A percentile compares a stretch with the other conserved stretches of the same genome.
These are phyloP conservation scores for Eudasyphora cyanicolor DNA, from an alignment of 2,888 invertebrate species.

Conservation along the genomic window DNA sequence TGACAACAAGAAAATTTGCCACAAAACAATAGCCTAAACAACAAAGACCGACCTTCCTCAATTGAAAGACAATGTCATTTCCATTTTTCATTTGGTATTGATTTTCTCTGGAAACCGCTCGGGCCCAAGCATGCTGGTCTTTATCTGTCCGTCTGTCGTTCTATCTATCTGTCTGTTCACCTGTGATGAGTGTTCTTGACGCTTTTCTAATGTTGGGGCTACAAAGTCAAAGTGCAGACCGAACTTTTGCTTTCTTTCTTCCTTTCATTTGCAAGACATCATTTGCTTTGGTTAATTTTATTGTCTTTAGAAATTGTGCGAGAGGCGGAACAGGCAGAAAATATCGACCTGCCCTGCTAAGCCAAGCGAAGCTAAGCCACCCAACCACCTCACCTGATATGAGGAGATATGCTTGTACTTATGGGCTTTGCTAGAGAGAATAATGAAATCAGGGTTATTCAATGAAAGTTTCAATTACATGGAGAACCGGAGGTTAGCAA, in stretches of 20 bases:
- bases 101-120: neutral
- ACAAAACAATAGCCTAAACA: neutral
- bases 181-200: slow-evolving; percentile 31
- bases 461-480: no score
- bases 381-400: no score
- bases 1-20: neutral
- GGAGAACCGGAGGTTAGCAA: no score
- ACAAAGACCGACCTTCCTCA: slow-evolving; percentile 8
- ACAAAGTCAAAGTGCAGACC: slow-evolving; percentile 61
- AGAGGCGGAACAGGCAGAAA: neutral
- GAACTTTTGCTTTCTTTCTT: slow-evolving; percentile 62
- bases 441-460: neutral
- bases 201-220: neutral
- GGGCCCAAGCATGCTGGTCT: neutral
- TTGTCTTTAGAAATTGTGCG: slow-evolving; percentile 18
- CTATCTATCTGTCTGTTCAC: slow-evolving; percentile 9
- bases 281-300: slow-evolving; percentile 48
- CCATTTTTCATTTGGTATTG: slow-evolving; percentile 10
- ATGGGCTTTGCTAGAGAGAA: neutral
- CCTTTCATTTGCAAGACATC: neutral
- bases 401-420: no score
- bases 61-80: slow-evolving; percentile 44
- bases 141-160: slow-evolving; percentile 39
- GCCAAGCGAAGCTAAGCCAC: neutral
- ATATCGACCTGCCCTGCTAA: neutral